Evolutionary conservation across 2,797 vertebrate genomes (phyloP), one percentile per base, ranked within the genome.

Genomic region (Linurgus olivaceus): DNA sequence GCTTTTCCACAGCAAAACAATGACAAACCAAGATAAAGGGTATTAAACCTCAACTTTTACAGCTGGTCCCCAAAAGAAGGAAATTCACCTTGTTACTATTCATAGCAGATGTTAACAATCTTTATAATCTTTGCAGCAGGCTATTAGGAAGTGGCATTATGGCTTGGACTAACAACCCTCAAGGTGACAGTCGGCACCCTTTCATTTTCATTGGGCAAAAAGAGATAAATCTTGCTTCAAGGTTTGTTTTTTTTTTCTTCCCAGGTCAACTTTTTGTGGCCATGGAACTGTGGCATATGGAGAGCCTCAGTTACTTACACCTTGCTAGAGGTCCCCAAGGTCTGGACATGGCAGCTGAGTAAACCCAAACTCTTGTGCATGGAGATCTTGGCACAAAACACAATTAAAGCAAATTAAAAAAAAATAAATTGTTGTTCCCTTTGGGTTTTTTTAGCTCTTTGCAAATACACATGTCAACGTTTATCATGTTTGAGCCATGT

Each of bases 211-310:
- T 23, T 20, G 33, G 20, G 11, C 9, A 1, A 16, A 42, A 80
- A 45, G 2, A 71, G 25, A 63, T 37, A 85, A 72, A 76, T 79
- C 44, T 66, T 85, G 47, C 86, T 42, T 54, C 13, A 33, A 51
- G 17, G 17, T 5, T 78, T 76, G n/a, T n/a, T 54, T 76, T 76
- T 44, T 76, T 75, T 80, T 81, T 38, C 29, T 48, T 76, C 26
- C 18, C 54, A 97, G 97, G 26, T 93, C 73, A 57, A 89, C 61
- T 10, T 63, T 96, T 4, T 97, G 96, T 80, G 96, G 97, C 40
- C 70, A 0, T 65, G 97, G 93, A 90, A 97, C 91, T 35, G 97
- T 97, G 80, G 65, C 73, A 95, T 91, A 95, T 57, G 96, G 93
- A 79, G 89, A 90, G 61, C 93, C 95, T 28, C 96, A 97, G 80